These are phyloP conservation scores for Perca fluviatilis DNA, from an alignment of 2,113 vertebrate genomes.

Conservation along the genomic window DNA sequence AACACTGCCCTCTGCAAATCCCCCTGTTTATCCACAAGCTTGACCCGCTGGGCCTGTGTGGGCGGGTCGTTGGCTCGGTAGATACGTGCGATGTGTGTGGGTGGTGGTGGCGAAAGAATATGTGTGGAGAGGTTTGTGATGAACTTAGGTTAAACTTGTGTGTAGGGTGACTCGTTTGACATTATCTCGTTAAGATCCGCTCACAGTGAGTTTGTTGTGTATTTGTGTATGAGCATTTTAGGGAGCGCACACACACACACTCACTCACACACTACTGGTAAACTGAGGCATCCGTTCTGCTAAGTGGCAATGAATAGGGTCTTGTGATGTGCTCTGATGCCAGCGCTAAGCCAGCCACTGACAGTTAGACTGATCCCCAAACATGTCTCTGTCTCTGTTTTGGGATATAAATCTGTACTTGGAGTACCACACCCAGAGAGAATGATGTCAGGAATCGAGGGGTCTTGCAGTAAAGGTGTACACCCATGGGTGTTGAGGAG, in stretches of 20 bases:
- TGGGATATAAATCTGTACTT: slow-evolving; percentile 75
- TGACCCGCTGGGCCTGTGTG: slow-evolving; percentile 70
- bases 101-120: slow-evolving; percentile 4
- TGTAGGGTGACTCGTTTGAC: slow-evolving; percentile 43
- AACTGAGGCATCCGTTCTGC: slow-evolving; percentile 73
- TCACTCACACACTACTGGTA: not conserved
- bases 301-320: slow-evolving; percentile 78
- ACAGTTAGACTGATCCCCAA: slow-evolving; percentile 78
- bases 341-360: slow-evolving; percentile 75
- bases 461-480: slow-evolving; percentile 26
- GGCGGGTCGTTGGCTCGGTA: slow-evolving; percentile 11
- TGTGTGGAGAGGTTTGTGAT: slow-evolving; percentile 43
- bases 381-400: slow-evolving; percentile 65
- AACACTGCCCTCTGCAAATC: slow-evolving; percentile 75
- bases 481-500: slow-evolving; percentile 11
- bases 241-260: not conserved
- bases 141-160: slow-evolving; percentile 62
- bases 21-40: slow-evolving; percentile 84
- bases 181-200: slow-evolving; percentile 55
- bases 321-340: slow-evolving; percentile 77
- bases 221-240: slow-evolving; percentile 52
- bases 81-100: slow-evolving; percentile 13
- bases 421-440: slow-evolving; percentile 47
- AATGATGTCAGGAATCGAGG: slow-evolving; percentile 48
- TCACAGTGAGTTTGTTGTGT: slow-evolving; percentile 42